Conservation (phyloP, 2,113 vertebrate species). For the Illadopsis cleaveri region DNA sequence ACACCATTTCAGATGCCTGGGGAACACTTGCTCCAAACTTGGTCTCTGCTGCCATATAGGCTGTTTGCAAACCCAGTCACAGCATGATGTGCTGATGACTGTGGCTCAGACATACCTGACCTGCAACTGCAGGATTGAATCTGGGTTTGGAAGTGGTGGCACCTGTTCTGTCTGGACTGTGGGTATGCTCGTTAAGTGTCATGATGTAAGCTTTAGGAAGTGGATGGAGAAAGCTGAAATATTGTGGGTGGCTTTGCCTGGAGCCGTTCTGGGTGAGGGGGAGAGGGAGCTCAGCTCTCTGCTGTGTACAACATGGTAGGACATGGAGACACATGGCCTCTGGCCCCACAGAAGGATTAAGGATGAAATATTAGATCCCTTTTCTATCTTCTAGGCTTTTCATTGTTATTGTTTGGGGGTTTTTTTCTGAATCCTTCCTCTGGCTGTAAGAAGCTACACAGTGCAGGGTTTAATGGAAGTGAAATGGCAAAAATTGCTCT, state of each 20-base stretch:
- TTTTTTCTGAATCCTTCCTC: not conserved
- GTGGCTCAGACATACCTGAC: not conserved
- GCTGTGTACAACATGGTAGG: accelerated
- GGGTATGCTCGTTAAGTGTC: not conserved
- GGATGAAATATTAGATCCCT: not conserved
- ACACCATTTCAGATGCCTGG: not conserved
- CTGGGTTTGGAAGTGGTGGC: not conserved
- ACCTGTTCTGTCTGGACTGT: not conserved
- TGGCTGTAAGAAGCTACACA: not conserved
- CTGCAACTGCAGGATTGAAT: not conserved
- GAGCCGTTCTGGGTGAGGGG: not conserved
- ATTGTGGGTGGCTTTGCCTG: not conserved
- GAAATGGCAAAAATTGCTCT: not conserved
- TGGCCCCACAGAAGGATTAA: not conserved
- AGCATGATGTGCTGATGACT: not conserved
- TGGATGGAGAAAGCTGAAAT: not conserved
- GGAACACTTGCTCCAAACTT: not conserved
- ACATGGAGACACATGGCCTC: not conserved
- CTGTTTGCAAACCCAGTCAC: not conserved
- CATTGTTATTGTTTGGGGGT: not conserved
- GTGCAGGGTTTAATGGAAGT: not conserved
- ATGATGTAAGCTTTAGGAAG: accelerated
- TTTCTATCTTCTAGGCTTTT: not conserved
- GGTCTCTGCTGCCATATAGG: not conserved
- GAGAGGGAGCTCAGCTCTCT: not conserved